Evolutionary conservation across 2,797 vertebrate genomes (phyloP), one percentile per base, ranked within the genome.

Genomic region (Enteromius argenteus): DNA sequence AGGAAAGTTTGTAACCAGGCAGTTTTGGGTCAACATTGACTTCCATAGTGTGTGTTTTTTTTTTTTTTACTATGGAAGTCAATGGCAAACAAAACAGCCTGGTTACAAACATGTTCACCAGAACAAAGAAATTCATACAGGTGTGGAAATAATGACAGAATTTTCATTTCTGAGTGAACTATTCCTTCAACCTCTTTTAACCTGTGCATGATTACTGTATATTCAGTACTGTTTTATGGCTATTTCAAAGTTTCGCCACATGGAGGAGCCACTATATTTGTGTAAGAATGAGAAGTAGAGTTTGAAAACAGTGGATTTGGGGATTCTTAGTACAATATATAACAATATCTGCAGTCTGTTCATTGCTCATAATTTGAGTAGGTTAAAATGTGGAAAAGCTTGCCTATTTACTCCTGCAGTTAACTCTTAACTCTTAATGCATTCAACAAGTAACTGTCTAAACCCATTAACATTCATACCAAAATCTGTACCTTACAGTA

Each of bases 181-280:
- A 42, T 42, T 42, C 42, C 13, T 46, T 15, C 4, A 46, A 64
- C 3, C 6, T 17, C 30, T 19, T 64, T 15, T 15, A 46, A 64
- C 6, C 6, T 21, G 19, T 2, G 3, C 11, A 53, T 35, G 3
- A 79, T 17, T 44, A 79, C 32, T 37, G 0, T 23, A 23, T n/a
- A 7, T 56, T 69, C 5, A 21, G 3, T 14, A 35, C 8, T 19
- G 5, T 53, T 15, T 68, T 37, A 32, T 19, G 49, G 79, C 51
- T 14, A 27, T 71, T 39, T 27, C 35, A 30, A 21, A 44, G 13
- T 13, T 58, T 46, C 11, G 6, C 79, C 79, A 81, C 79, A 81
- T 72, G 67, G 51, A 81, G 67, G 79, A 81, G 67, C 37, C 79
- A 81, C 35, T 56, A 19, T 67, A 68, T 69, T 17, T 39, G 35